Base-by-base conservation (phyloP, 2,113 vertebrate genomes). In the Geococcyx californianus region DNA sequence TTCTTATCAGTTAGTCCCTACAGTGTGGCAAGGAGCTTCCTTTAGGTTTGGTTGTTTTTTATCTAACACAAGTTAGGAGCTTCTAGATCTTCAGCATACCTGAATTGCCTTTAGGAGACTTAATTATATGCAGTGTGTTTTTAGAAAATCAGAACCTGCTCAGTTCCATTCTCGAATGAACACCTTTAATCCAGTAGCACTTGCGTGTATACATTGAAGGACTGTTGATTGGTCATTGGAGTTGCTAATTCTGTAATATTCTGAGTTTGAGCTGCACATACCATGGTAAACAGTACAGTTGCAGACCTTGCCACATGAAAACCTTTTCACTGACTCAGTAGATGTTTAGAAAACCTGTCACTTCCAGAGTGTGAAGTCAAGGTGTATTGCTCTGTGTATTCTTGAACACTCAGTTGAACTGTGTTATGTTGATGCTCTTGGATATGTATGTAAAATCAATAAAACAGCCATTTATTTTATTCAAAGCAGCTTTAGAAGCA, bases 391-490 rank as follows among this genome's bases (percentile, higher is more conserved):
- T 80, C 7, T 79, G 1, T 54, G 26, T 54, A 17, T 60, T 68
- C 66, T 44, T 62, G 44, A 86, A 20, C 1, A 4, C 52, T 89
- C 49, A 23, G 15, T 78, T 93, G 52, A 64, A 2, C 66, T 82
- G 2, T 67, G 42, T 70, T 77, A 10, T 34, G 33, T 45, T 84
- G 73, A n/a, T 84, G 56, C 10, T 84, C 36, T 52, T 56, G 87
- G 56, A 28, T 68, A 40, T 49, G 21, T 87, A 52, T 89, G 52
- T 82, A 24, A 36, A 87, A 84, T 89, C 87, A 95, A 95, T 96
- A 95, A 94, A 95, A 89, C 40, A 89, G 38, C 26, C 18, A 81
- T 94, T 89, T 64, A 54, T 91, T 90, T 94, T 87, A 78, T 84
- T 89, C 69, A 79, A 84, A 95, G 67, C n/a, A 56, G 5, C 62